phyloP scores from a whole-genome alignment of 2,888 invertebrate species.

The Myathropa florea region DNA sequence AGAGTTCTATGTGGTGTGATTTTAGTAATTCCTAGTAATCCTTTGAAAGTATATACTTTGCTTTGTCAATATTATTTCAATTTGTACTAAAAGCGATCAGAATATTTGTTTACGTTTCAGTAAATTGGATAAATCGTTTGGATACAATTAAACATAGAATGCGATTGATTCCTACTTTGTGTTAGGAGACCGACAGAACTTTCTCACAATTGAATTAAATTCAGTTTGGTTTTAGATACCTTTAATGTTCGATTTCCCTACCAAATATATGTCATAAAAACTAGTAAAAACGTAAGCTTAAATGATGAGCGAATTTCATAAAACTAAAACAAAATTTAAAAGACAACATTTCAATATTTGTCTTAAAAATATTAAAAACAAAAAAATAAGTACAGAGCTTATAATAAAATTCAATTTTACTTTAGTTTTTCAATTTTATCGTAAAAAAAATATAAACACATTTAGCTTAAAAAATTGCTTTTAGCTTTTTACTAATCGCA shows the following conservation, averaged over 20 bases:
- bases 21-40: too few relatives aligned
- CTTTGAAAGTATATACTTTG: too few relatives aligned
- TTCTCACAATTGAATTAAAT: neutral
- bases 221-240: neutral
- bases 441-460: conserved; percentile 26
- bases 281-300: conserved; percentile 12
- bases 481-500: conserved; percentile 54
- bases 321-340: conserved; percentile 43
- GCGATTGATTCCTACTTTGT: too few relatives aligned
- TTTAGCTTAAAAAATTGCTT: conserved; percentile 46
- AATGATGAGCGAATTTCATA: neutral
- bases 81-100: too few relatives aligned
- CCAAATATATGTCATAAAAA: conserved; percentile 40
- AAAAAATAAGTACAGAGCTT: conserved; percentile 66
- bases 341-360: conserved; percentile 5
- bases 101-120: too few relatives aligned
- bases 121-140: too few relatives aligned
- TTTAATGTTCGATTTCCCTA: neutral
- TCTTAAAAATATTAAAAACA: conserved; percentile 56
- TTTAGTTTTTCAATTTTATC: conserved; percentile 20
- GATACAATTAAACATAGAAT: too few relatives aligned
- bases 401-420: conserved; percentile 54
- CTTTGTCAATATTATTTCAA: too few relatives aligned
- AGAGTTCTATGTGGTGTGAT: too few relatives aligned
- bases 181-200: too few relatives aligned